These are phyloP conservation scores for Phalacrocorax carbo DNA, from an alignment of 2,113 vertebrate genomes.

Conservation along the genomic window DNA sequence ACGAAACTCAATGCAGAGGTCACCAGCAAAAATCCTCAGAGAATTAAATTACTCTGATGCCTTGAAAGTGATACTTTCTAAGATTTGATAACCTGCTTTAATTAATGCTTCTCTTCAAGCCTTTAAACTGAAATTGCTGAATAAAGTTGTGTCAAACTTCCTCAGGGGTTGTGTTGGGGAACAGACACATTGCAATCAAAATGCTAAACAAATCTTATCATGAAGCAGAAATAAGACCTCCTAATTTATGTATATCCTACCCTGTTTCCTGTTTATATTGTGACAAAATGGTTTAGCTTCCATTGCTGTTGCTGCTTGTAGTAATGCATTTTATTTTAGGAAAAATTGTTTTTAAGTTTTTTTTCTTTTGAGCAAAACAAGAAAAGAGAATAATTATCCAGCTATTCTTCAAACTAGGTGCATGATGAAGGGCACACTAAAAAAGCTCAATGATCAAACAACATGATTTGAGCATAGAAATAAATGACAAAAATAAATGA, in stretches of 20 bases:
- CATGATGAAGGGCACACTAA: background rate
- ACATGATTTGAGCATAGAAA: fast-evolving
- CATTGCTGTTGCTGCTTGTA: background rate
- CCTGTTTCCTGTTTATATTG: background rate
- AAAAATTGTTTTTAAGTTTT: background rate
- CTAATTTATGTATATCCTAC: background rate
- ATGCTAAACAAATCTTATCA: background rate
- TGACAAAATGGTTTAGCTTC: background rate
- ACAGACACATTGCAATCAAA: background rate
- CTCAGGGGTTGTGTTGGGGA: background rate
- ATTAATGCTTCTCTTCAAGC: background rate
- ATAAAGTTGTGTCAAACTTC: background rate
- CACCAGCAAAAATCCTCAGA: background rate
- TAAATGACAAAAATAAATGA: background rate
- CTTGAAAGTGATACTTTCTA: background rate
- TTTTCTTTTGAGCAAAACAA: background rate
- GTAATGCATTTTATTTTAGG: background rate
- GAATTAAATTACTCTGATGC: background rate
- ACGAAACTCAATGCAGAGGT: background rate
- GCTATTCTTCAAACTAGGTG: background rate
- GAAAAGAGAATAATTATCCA: background rate
- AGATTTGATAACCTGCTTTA: background rate
- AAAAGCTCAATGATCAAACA: background rate
- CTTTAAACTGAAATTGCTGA: background rate
- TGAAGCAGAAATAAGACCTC: background rate